Conservation (phyloP, 1,140 invertebrate genomes). For the Drosophila carrolli region DNA sequence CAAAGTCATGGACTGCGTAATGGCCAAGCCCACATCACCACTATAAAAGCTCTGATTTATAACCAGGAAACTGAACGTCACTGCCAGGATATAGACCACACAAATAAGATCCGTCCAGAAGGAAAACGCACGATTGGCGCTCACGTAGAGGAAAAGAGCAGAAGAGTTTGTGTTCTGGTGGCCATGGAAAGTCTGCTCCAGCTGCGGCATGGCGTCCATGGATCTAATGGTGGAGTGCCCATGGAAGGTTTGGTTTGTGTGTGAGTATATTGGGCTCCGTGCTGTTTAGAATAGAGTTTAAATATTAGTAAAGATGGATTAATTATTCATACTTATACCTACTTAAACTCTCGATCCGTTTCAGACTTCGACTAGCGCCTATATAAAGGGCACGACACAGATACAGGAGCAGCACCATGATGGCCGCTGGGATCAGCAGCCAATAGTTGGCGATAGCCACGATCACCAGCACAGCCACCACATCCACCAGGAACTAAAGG, state of each 20-base stretch:
- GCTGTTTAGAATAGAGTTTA: conserved; percentile 84
- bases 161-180: conserved; percentile 90
- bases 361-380: conserved; percentile 90
- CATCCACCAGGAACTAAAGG: conserved; percentile 87
- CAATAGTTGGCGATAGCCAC: conserved; percentile 93
- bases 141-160: conserved; percentile 89
- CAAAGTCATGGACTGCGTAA: conserved; percentile 92
- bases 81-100: conserved; percentile 87
- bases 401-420: conserved; percentile 89
- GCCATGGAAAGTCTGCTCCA: conserved; percentile 90
- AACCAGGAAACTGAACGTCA: conserved; percentile 84
- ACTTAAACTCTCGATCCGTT: conserved; percentile 93
- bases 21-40: conserved; percentile 91
- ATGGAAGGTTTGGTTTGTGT: conserved; percentile 91
- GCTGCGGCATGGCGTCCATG: conserved; percentile 88
- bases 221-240: conserved; percentile 93
- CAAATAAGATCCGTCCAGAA: conserved; percentile 89
- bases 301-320: neutral
- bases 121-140: conserved; percentile 88
- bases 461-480: conserved; percentile 88
- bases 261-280: conserved; percentile 93
- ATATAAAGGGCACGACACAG: conserved; percentile 90
- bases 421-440: conserved; percentile 89
- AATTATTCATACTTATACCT: conserved; percentile 55
- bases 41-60: conserved; percentile 84